A percentile compares a stretch with the other conserved stretches of the same genome.
Conservation (phyloP, 2,797 vertebrate species). For the Enteromius paludinosus region DNA sequence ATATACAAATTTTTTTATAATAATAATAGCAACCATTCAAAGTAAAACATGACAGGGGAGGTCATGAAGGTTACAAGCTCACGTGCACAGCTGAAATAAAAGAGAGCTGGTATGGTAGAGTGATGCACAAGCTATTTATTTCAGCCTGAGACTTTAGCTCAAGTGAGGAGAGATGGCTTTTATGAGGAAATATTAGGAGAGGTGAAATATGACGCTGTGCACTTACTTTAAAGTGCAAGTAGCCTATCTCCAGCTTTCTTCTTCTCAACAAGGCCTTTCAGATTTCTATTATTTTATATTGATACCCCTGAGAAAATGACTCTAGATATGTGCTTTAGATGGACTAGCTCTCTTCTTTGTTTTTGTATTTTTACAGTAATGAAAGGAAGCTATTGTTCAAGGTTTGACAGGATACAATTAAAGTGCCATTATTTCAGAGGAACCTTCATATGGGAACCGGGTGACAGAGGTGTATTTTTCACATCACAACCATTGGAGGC, state of each 20-base stretch:
- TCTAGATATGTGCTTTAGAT: not conserved
- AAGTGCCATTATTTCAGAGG: constrained; percentile 23
- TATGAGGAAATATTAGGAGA: constrained; percentile 75
- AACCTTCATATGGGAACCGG: constrained; percentile 34
- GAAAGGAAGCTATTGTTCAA: constrained; percentile 24
- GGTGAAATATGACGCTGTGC: constrained; percentile 71
- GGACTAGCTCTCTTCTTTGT: not conserved
- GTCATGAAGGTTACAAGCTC: not conserved
- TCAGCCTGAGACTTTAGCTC: constrained; percentile 67
- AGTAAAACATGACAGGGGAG: not conserved
- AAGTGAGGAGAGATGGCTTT: constrained; percentile 62
- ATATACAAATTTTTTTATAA: too few relatives aligned
- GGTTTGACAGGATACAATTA: constrained; percentile 23
- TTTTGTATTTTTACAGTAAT: constrained; percentile 10
- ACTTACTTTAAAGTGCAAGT: constrained; percentile 51
- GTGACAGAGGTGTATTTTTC: constrained; percentile 29
- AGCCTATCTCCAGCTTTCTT: constrained; percentile 54
- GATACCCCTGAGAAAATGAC: constrained; percentile 23
- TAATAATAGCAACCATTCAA: not conserved
- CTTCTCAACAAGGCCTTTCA: constrained; percentile 53
- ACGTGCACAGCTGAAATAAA: constrained; percentile 14
- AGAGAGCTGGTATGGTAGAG: constrained; percentile 6
- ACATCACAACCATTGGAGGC: constrained; percentile 1
- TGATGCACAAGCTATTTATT: constrained; percentile 51
- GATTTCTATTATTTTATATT: not conserved